Evolutionary conservation across 2,113 vertebrate genomes (phyloP).

Genomic region (Chauna torquata): DNA sequence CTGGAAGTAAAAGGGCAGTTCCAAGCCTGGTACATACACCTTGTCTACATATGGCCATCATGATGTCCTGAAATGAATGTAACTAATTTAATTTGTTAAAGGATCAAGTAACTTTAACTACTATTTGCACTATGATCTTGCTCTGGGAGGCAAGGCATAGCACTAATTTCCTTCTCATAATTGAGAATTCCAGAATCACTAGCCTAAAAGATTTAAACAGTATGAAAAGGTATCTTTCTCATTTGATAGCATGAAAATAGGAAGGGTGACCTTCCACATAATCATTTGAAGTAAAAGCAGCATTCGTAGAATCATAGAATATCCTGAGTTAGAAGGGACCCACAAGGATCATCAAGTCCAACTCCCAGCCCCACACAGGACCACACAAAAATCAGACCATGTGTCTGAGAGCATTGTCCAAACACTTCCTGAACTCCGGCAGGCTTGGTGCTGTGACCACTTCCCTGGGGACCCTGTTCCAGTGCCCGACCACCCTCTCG

Average conservation of each 20-base stretch:
- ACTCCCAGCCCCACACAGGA: too few relatives aligned
- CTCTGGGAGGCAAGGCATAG: slow-evolving; percentile 8
- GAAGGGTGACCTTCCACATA: background rate
- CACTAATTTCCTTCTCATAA: slow-evolving; percentile 21
- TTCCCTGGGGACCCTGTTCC: too few relatives aligned
- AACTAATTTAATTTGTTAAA: slow-evolving; percentile 63
- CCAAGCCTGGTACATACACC: slow-evolving; percentile 6
- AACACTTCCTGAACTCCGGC: too few relatives aligned
- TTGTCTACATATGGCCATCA: slow-evolving; percentile 43
- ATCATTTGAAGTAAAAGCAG: background rate
- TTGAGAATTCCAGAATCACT: background rate
- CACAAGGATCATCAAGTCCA: too few relatives aligned
- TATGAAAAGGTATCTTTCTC: background rate
- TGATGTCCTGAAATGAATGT: slow-evolving; percentile 50
- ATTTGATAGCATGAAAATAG: background rate
- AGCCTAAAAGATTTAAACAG: background rate
- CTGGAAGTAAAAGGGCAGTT: slow-evolving; percentile 38
- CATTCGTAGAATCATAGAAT: background rate
- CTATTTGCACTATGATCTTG: slow-evolving; percentile 34
- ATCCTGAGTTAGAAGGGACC: too few relatives aligned
- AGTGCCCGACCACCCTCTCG: too few relatives aligned
- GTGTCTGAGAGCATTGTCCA: too few relatives aligned
- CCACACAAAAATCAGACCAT: too few relatives aligned
- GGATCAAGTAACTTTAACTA: slow-evolving; percentile 67
- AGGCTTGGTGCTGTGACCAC: too few relatives aligned